These are phyloP conservation scores for Oppia nitens DNA, from an alignment of 1,140 invertebrate genomes.

Conservation along the genomic window DNA sequence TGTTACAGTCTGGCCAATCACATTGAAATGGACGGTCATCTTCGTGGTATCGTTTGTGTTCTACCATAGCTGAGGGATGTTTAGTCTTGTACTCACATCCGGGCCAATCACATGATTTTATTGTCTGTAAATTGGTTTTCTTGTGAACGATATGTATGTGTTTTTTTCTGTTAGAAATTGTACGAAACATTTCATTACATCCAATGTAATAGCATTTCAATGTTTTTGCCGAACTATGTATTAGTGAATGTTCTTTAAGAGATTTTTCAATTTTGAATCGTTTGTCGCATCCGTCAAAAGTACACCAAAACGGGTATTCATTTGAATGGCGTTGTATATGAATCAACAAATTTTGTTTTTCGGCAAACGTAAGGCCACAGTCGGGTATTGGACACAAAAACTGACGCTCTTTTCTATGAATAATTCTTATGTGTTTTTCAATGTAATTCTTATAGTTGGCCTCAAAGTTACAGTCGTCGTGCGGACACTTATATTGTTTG, in stretches of 20 bases:
- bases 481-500: not conserved
- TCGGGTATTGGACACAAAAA: not conserved
- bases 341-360: not conserved
- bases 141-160: slow-evolving; percentile 1
- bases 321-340: slow-evolving; percentile 24
- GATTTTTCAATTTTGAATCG: slow-evolving; percentile 57
- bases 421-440: not conserved
- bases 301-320: slow-evolving; percentile 48
- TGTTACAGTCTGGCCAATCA: slow-evolving; percentile 7
- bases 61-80: not conserved
- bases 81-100: slow-evolving; percentile 6
- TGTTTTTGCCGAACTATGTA: not conserved
- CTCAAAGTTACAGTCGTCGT: not conserved
- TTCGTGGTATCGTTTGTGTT: not conserved
- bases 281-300: slow-evolving; percentile 41
- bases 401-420: not conserved
- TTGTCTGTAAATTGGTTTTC: not conserved
- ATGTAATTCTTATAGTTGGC: not conserved
- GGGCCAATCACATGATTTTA: slow-evolving; percentile 10
- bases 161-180: not conserved
- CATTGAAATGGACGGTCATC: not conserved
- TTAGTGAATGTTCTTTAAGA: slow-evolving; percentile 37
- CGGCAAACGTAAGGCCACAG: not conserved
- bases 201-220: not conserved
- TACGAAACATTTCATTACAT: not conserved